Conservation (phyloP, 2,113 vertebrate genomes). For the Misgurnus mizolepis region DNA sequence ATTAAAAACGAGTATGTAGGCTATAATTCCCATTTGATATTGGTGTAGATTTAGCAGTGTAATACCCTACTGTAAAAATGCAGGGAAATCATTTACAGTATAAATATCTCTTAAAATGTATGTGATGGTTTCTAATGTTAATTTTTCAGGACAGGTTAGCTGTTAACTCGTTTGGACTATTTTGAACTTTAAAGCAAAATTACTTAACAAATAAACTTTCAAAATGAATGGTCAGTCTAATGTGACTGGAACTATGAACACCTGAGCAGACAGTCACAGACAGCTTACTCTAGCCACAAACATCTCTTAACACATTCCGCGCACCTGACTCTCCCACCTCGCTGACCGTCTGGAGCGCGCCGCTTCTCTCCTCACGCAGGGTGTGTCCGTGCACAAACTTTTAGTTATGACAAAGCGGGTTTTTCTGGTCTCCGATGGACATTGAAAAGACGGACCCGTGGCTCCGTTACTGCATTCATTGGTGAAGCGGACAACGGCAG, state of each 20-base stretch:
- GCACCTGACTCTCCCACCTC: background rate
- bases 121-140: no score
- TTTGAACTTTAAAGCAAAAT: background rate
- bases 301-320: background rate
- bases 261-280: background rate
- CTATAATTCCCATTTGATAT: no score
- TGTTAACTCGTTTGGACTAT: background rate
- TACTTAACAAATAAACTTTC: background rate
- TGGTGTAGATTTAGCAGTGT: no score
- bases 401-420: constrained; percentile 61
- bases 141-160: no score
- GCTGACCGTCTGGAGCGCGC: background rate
- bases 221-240: background rate
- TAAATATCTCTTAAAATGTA: no score
- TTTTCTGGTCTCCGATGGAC: constrained; percentile 50
- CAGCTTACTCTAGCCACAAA: background rate
- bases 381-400: constrained; percentile 58
- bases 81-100: no score
- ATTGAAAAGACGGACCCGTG: constrained; percentile 60
- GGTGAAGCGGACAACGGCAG: constrained; percentile 48
- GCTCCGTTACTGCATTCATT: constrained; percentile 38
- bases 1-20: no score
- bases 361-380: constrained; percentile 42
- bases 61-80: no score
- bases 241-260: background rate